Evolutionary conservation across 2,797 vertebrate genomes (phyloP).

Genomic region (Coreius guichenoti): DNA sequence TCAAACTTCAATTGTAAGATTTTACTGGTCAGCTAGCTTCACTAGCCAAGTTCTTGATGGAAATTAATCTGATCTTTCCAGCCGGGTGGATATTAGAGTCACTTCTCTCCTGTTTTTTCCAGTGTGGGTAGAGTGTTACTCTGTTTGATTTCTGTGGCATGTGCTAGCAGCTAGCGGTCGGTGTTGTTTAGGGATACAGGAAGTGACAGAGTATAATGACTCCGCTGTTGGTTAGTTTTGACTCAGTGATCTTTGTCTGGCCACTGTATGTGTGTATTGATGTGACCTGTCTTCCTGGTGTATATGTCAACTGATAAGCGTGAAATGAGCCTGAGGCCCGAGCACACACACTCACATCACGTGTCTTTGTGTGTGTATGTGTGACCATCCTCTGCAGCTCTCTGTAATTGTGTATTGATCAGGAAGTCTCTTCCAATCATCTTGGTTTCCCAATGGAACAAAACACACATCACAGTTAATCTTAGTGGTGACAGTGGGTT

Average conservation of each 20-base stretch:
- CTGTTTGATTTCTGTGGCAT: neutral
- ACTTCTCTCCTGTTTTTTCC: too few relatives aligned
- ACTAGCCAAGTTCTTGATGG: neutral
- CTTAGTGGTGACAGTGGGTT: neutral
- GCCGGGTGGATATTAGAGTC: neutral
- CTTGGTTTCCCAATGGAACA: neutral
- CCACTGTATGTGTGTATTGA: neutral
- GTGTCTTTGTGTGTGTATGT: neutral
- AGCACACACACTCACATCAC: neutral
- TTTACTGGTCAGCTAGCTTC: neutral
- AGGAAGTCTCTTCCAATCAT: neutral
- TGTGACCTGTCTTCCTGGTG: slow-evolving; percentile 1
- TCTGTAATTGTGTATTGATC: slow-evolving; percentile 46
- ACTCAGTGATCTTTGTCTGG: neutral
- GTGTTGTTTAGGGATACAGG: neutral
- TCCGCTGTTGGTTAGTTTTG: slow-evolving; percentile 6
- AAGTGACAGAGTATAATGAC: slow-evolving; percentile 7
- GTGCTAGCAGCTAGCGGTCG: neutral
- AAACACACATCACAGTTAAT: slow-evolving; percentile 2
- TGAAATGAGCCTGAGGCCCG: neutral
- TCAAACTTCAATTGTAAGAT: neutral
- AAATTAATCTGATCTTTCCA: neutral
- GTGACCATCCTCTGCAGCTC: neutral
- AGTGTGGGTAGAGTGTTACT: neutral
- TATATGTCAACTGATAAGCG: slow-evolving; percentile 11